A percentile compares a stretch with the other conserved stretches of the same genome.
Conservation (phyloP, 2,797 vertebrate genomes). For the Micropoecilia bifurca region DNA sequence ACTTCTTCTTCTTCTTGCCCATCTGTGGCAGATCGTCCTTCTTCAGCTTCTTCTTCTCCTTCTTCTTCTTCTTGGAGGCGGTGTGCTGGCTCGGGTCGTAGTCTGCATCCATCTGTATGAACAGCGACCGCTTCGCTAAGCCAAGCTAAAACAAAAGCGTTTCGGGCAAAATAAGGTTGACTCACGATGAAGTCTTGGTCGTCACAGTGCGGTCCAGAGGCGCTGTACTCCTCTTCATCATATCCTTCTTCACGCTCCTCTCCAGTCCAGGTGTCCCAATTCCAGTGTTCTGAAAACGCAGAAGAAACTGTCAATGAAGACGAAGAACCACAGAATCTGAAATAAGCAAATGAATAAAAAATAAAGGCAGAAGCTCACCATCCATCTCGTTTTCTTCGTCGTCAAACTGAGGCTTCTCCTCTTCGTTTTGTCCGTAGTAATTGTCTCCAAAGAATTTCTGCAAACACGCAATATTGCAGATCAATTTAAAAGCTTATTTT, state of each 20-base stretch:
- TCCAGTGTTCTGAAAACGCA: conserved; percentile 85
- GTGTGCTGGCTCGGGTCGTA: conserved; percentile 83
- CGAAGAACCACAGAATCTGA: not conserved
- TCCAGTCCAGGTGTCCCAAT: conserved; percentile 90
- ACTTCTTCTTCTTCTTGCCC: conserved; percentile 86
- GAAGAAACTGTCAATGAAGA: not conserved
- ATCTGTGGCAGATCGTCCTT: conserved; percentile 73
- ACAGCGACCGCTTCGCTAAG: not conserved
- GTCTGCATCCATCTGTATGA: conserved; percentile 90
- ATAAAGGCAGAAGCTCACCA: conserved; percentile 68
- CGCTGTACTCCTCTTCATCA: conserved; percentile 16
- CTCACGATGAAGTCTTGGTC: conserved; percentile 88
- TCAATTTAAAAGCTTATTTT: not conserved
- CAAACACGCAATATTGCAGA: not conserved
- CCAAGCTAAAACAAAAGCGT: not conserved
- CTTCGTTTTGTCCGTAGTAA: conserved; percentile 84
- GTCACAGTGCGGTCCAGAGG: conserved; percentile 80
- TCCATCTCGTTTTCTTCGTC: conserved; percentile 84
- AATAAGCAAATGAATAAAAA: not conserved
- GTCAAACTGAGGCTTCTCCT: conserved; percentile 90
- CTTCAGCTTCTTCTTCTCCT: conserved; percentile 71
- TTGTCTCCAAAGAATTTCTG: conserved; percentile 88
- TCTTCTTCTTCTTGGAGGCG: conserved; percentile 71
- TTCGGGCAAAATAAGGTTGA: not conserved
- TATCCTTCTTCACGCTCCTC: conserved; percentile 48